Evolutionary conservation across 2,797 vertebrate species (phyloP).

Genomic region (Girardinus metallicus): DNA sequence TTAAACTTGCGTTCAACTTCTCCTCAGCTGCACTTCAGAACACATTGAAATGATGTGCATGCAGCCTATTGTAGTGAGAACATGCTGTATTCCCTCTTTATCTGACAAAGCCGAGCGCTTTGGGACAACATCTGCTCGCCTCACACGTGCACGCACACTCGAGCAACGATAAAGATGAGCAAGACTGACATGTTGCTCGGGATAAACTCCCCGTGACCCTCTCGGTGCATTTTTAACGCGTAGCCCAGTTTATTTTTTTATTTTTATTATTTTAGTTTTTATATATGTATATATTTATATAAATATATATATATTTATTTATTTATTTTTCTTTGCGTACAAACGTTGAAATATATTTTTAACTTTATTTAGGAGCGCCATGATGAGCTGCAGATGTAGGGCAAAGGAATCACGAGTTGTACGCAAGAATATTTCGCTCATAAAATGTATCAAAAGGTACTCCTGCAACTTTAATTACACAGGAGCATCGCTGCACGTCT

Average conservation of each 20-base stretch:
- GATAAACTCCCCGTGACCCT: conserved; percentile 45
- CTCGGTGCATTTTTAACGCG: conserved; percentile 26
- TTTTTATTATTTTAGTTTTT: neutral
- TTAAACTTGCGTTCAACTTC: neutral
- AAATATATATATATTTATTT: conserved; percentile 6
- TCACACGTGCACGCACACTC: conserved; percentile 32
- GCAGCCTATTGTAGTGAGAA: conserved; percentile 24
- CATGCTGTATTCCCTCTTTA: conserved; percentile 60
- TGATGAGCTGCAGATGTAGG: conserved; percentile 4
- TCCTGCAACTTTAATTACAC: conserved; percentile 78
- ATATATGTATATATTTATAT: neutral
- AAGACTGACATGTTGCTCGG: conserved; percentile 63
- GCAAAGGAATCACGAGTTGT: conserved; percentile 48
- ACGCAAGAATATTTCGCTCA: conserved; percentile 61
- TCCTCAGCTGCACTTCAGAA: neutral
- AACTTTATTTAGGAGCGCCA: conserved; percentile 15
- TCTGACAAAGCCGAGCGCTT: conserved; percentile 65
- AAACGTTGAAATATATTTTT: neutral
- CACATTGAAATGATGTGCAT: neutral
- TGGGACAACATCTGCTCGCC: conserved; percentile 72
- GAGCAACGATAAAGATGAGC: conserved; percentile 47
- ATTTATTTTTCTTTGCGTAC: neutral
- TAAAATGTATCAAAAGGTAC: conserved; percentile 61
- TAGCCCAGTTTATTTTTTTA: neutral
- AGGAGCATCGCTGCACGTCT: conserved; percentile 63